Conservation (phyloP, 1,140 invertebrate species). For the Drosophila ercepeae region DNA sequence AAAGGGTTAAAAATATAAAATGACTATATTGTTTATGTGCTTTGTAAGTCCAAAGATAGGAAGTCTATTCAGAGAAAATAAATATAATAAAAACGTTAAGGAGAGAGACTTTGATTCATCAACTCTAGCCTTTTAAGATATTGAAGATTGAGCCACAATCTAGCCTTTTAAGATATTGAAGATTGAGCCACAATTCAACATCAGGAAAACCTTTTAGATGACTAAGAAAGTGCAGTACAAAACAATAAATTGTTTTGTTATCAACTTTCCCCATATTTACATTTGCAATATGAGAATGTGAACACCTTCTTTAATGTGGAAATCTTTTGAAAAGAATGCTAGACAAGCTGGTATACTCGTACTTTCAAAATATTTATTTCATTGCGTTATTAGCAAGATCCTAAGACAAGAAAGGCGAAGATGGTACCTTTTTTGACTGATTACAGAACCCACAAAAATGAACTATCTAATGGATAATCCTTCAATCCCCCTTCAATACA, state of each 20-base stretch:
- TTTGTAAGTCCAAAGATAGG: background rate
- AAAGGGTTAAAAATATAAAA: background rate
- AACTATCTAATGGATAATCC: no score
- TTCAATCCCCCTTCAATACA: no score
- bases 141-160: background rate
- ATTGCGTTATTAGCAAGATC: background rate
- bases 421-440: no score
- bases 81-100: background rate
- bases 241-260: background rate
- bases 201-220: constrained; percentile 7
- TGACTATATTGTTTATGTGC: background rate
- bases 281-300: background rate
- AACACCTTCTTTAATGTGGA: background rate
- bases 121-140: no score
- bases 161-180: background rate
- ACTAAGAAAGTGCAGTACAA: background rate
- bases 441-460: no score
- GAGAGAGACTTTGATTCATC: no score
- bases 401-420: background rate
- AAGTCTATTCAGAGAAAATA: background rate
- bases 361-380: background rate
- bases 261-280: background rate
- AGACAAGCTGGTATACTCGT: no score
- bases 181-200: background rate
- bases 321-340: background rate